Percentiles rank a stretch among this genome's conserved stretches.
phyloP scores from a whole-genome alignment of 2,888 invertebrate genomes.

The Habrosyne pyritoides region DNA sequence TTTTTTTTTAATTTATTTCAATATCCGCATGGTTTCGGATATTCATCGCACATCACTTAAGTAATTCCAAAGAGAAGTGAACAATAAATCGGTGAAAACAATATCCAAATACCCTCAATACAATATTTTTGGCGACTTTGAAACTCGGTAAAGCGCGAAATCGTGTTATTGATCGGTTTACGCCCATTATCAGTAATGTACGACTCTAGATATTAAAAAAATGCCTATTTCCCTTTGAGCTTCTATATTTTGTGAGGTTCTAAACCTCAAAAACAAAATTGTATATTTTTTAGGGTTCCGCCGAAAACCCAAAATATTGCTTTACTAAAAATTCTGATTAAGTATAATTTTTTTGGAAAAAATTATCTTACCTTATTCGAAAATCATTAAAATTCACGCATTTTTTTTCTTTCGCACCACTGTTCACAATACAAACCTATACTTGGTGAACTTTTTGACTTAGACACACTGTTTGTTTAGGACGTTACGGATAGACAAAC shows the following conservation, averaged over 20 bases:
- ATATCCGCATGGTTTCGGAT: neutral
- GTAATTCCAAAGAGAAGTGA: neutral
- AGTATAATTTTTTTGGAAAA: too few species aligned
- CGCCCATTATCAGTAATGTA: neutral
- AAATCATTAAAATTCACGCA: too few species aligned
- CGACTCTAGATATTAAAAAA: neutral
- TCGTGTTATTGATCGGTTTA: neutral
- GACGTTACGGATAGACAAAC: neutral
- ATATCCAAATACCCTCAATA: neutral
- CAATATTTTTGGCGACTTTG: neutral
- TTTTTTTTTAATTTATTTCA: neutral
- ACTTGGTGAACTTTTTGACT: neutral
- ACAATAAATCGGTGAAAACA: neutral
- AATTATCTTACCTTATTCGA: too few species aligned
- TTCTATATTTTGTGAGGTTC: neutral
- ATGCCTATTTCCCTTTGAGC: neutral
- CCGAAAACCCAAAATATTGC: neutral
- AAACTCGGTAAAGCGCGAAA: neutral
- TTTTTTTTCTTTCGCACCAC: too few species aligned
- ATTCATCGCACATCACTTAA: neutral
- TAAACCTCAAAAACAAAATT: neutral
- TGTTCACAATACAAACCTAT: neutral
- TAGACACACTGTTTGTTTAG: slow-evolving; percentile 1
- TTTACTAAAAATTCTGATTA: too few species aligned
- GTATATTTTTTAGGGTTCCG: neutral